Base-by-base conservation (phyloP, 1,140 invertebrate species). In the Microplitis mediator region DNA sequence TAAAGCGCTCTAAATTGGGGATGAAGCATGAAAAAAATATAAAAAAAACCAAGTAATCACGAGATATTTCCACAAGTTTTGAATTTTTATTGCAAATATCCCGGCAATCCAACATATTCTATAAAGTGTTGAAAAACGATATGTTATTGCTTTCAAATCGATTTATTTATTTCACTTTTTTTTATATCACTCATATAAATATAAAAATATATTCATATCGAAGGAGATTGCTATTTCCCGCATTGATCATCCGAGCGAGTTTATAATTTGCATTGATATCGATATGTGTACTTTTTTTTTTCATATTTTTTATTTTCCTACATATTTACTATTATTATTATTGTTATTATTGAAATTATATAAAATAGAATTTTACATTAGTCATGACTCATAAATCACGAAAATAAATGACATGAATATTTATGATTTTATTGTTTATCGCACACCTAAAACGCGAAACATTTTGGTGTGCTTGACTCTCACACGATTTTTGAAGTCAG, bases 71-170 rank as follows among this genome's bases (percentile, higher is more conserved):
- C 6, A 52, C 45, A 23, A 16, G 45, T 65, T 65, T 14, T 51
- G 63, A 65, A 65, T 65, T 65, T 65, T 65, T 51, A 51, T 65
- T 65, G 36, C 39, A 14, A 65, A 65, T 23, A 56, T 51, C 36
- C 45, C 13, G 3, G 3, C 36, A 50, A 65, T 65, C 63, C 13
- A 8, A n/a, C 36, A 6, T 11, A 36, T 35, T 63, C 13, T 63
- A 35, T 14, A 32, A 63, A 63, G 34, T 14, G n/a, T 3, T n/a
- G 32, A 13, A 63, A 63, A 63, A 14, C 35, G 35, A 36, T 63
- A 35, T 63, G 61, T 35, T 45, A 63, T 63, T 39, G 35, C 60
- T 4, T 32, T 14, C 16, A 60, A 31, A 60, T 45, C 32, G 61
- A 63, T 63, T 39, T 14, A 36, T 63, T 63, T 63, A 45, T 45